A percentile compares a stretch with the other conserved stretches of the same genome.
phyloP scores from a whole-genome alignment of 2,888 invertebrate species.

The Meandrusa payeni region DNA sequence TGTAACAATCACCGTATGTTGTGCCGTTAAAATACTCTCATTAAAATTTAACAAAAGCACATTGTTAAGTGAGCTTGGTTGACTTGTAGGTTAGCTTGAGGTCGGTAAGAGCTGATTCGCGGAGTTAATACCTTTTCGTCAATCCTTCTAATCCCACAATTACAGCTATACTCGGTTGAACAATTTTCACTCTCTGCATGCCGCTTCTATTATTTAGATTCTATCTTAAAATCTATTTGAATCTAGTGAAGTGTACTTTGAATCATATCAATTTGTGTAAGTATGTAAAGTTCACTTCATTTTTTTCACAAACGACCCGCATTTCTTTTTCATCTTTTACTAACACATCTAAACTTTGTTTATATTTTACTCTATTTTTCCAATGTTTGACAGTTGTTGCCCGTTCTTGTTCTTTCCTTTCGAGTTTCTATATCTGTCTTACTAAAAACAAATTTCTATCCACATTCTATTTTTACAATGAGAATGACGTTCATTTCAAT shows the following conservation, averaged over 20 bases:
- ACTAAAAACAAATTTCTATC: no score
- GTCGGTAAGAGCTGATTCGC: constrained; percentile 65
- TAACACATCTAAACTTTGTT: constrained; percentile 40
- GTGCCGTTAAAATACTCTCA: constrained; percentile 68
- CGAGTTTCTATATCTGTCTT: constrained; percentile 41
- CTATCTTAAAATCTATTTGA: constrained; percentile 50
- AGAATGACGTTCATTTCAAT: no score
- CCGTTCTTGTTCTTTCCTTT: constrained; percentile 48
- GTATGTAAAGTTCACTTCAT: constrained; percentile 28
- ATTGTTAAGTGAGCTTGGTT: constrained; percentile 73
- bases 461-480: no score
- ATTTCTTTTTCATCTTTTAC: constrained; percentile 56
- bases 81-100: constrained; percentile 73
- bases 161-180: constrained; percentile 67
- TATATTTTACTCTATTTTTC: constrained; percentile 41
- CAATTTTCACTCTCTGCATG: constrained; percentile 74
- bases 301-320: constrained; percentile 52
- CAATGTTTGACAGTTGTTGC: constrained; percentile 47
- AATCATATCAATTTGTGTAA: neutral
- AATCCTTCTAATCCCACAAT: constrained; percentile 63
- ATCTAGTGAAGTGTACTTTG: constrained; percentile 44
- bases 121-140: constrained; percentile 54
- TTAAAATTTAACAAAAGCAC: constrained; percentile 70
- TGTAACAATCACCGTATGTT: constrained; percentile 68
- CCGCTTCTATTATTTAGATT: constrained; percentile 68